Evolutionary conservation across 1,140 invertebrate genomes (phyloP).

Genomic region (Drosophila busckii): DNA sequence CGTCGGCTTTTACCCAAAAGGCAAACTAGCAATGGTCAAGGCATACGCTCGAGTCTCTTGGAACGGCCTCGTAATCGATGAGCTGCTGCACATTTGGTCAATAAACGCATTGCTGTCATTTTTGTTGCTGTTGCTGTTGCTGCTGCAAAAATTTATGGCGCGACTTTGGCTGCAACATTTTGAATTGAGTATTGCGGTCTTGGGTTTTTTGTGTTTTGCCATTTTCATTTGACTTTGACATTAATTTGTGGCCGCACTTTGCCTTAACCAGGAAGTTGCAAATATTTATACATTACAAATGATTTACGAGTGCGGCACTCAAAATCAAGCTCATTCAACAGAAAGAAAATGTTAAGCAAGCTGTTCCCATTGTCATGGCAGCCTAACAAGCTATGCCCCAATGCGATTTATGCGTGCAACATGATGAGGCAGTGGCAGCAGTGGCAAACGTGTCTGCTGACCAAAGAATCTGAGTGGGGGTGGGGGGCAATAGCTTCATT

Average conservation of each 20-base stretch:
- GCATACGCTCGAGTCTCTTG: conserved; percentile 28
- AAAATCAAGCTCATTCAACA: background rate
- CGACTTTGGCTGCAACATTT: conserved; percentile 46
- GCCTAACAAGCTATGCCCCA: conserved; percentile 22
- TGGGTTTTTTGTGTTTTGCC: conserved; percentile 53
- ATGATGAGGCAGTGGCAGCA: too few species aligned
- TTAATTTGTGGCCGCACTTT: conserved; percentile 72
- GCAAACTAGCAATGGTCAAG: conserved; percentile 56
- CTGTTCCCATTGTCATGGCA: conserved; percentile 27
- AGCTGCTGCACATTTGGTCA: conserved; percentile 71
- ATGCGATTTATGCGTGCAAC: conserved; percentile 65
- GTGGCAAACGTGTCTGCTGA: conserved; percentile 41
- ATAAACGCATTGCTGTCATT: conserved; percentile 77
- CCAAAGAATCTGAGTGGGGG: background rate
- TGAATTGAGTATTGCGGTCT: conserved; percentile 33
- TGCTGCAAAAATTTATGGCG: conserved; percentile 57
- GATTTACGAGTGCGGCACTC: conserved; percentile 40
- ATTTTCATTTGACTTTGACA: conserved; percentile 76
- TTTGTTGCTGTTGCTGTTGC: conserved; percentile 40
- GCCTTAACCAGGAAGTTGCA: conserved; percentile 64
- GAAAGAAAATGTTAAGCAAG: conserved; percentile 9
- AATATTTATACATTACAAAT: conserved; percentile 43
- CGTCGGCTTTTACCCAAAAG: conserved; percentile 56
- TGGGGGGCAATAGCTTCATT: conserved; percentile 16
- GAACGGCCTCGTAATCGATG: conserved; percentile 72